Conservation (phyloP, 2,888 invertebrate species). For the Diabrotica balteata region DNA sequence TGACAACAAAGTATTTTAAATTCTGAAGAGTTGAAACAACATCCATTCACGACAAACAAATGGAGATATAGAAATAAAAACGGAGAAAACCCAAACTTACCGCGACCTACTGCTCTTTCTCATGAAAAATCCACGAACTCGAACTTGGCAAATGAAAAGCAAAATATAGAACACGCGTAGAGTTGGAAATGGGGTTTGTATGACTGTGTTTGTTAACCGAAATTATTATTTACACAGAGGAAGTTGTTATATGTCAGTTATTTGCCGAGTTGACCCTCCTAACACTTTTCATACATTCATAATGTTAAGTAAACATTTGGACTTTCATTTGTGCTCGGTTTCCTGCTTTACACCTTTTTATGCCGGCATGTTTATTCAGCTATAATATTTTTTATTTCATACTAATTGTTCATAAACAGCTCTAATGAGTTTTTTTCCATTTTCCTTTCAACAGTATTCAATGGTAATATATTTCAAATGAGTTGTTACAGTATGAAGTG, state of each 20-base stretch:
- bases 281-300: slow-evolving; percentile 56
- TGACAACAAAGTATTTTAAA: background rate
- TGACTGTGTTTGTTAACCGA: slow-evolving; percentile 61
- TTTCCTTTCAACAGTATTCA: background rate
- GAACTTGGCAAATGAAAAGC: slow-evolving; percentile 33
- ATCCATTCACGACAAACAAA: slow-evolving; percentile 7
- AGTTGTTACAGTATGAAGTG: no score
- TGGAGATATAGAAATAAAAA: slow-evolving; percentile 7
- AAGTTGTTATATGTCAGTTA: slow-evolving; percentile 57
- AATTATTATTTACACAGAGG: slow-evolving; percentile 63
- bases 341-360: slow-evolving; percentile 41
- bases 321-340: slow-evolving; percentile 37
- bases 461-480: no score
- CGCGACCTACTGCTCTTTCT: slow-evolving; percentile 11
- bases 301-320: slow-evolving; percentile 58
- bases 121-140: slow-evolving; percentile 15
- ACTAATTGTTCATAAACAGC: slow-evolving; percentile 44
- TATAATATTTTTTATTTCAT: slow-evolving; percentile 34
- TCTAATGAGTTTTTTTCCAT: slow-evolving; percentile 33
- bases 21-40: background rate
- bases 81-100: slow-evolving; percentile 10
- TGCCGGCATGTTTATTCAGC: slow-evolving; percentile 35
- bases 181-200: slow-evolving; percentile 34
- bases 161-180: slow-evolving; percentile 30
- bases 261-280: slow-evolving; percentile 57